Conservation (phyloP, 1,140 invertebrate species). For the Calosoma granatense region DNA sequence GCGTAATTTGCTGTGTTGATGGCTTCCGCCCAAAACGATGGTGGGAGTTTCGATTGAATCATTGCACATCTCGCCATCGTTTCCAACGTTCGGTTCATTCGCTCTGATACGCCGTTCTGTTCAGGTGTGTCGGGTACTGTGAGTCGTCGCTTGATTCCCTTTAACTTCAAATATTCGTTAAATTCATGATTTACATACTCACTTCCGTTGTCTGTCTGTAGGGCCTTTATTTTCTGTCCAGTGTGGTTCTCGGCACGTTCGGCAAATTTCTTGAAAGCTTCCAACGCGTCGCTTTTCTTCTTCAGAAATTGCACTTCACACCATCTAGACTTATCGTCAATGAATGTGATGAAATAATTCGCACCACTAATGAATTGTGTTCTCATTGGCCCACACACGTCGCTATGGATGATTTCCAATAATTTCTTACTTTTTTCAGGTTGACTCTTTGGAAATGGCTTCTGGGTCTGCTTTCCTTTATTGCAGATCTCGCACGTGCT, state of each 20-base stretch:
- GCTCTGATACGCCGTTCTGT: constrained; percentile 29
- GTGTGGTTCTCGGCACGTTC: constrained; percentile 11
- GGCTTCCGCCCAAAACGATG: constrained; percentile 22
- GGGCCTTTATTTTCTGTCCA: constrained; percentile 14
- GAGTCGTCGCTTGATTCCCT: constrained; percentile 17
- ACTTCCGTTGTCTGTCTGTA: constrained; percentile 21
- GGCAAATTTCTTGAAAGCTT: constrained; percentile 11
- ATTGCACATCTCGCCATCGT: constrained; percentile 22
- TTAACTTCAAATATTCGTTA: constrained; percentile 11
- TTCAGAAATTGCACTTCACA: constrained; percentile 20
- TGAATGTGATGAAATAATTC: constrained; percentile 26
- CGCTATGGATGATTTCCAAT: constrained; percentile 25
- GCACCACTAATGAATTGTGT: constrained; percentile 22
- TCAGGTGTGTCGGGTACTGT: constrained; percentile 27
- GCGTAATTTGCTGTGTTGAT: constrained; percentile 16
- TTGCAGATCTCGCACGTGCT: neutral
- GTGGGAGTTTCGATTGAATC: constrained; percentile 9
- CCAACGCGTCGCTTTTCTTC: constrained; percentile 17
- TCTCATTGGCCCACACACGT: constrained; percentile 28
- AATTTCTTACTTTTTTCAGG: constrained; percentile 10
- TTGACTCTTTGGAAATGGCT: neutral
- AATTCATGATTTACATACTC: constrained; percentile 19
- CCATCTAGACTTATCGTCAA: constrained; percentile 24
- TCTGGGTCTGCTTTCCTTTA: neutral
- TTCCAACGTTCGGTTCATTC: constrained; percentile 22